Conservation (phyloP, 2,113 vertebrate species). For the Platysteira castanea region DNA sequence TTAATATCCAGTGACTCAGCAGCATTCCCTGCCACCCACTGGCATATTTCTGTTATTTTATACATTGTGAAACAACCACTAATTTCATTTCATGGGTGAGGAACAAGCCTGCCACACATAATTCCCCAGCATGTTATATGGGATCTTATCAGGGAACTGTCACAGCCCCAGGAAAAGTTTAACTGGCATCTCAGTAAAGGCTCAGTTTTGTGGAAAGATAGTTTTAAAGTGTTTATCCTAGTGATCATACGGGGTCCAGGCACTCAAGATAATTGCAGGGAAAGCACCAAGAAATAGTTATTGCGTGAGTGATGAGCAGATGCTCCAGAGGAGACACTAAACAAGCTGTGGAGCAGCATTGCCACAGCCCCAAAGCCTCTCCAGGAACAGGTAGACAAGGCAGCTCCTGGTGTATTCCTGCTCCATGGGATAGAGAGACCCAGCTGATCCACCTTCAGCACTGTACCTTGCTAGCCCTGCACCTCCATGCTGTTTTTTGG, state of each 20-base stretch:
- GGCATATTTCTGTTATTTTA: background rate
- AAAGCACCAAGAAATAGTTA: background rate
- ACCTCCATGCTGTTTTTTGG: background rate
- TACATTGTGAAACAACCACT: background rate
- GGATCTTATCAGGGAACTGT: background rate
- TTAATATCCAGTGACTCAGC: slow-evolving; percentile 10
- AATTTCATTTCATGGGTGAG: background rate
- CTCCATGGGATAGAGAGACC: background rate
- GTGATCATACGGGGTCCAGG: background rate
- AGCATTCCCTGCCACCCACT: background rate
- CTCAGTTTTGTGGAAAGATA: background rate
- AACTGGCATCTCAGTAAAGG: background rate
- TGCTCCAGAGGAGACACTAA: background rate
- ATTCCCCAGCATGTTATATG: background rate
- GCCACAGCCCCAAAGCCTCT: background rate
- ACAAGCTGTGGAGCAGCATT: background rate
- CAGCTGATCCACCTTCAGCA: background rate
- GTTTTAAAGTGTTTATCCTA: background rate
- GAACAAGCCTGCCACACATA: background rate
- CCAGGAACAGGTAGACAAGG: background rate
- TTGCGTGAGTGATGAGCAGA: background rate
- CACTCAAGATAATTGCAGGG: background rate
- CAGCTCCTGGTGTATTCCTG: background rate
- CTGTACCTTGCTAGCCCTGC: background rate
- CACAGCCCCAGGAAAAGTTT: background rate